These are phyloP conservation scores for Drosophila erecta DNA, from an alignment of 1,140 invertebrate species.

Conservation along the genomic window DNA sequence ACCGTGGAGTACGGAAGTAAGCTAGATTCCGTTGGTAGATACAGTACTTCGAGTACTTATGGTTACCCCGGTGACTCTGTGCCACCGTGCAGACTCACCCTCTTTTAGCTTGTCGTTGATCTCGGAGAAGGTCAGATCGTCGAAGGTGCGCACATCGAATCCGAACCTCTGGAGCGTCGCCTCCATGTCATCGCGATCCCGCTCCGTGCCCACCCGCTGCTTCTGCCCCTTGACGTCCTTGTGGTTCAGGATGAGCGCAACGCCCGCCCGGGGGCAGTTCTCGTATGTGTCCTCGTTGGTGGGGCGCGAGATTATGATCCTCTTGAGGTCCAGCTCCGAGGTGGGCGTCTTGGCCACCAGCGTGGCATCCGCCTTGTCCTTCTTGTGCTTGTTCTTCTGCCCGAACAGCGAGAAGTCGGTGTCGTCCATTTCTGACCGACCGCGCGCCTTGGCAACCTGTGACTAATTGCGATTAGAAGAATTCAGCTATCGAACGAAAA, in stretches of 20 bases:
- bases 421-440: conserved; percentile 61
- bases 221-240: conserved; percentile 86
- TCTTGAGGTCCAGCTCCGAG: conserved; percentile 59
- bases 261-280: conserved; percentile 87
- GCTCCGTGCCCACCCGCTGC: conserved; percentile 84
- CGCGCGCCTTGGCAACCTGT: conserved; percentile 21
- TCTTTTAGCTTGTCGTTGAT: conserved; percentile 85
- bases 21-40: no score
- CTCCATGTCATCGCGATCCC: conserved; percentile 84
- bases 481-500: conserved; percentile 15
- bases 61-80: no score
- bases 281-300: conserved; percentile 86
- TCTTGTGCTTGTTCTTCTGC: conserved; percentile 70
- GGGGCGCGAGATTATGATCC: conserved; percentile 63
- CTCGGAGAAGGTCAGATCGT: conserved; percentile 86
- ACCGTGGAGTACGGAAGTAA: no score
- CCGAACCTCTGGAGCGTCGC: conserved; percentile 84
- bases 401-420: conserved; percentile 72
- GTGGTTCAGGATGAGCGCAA: conserved; percentile 92
- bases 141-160: conserved; percentile 87
- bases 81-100: no score
- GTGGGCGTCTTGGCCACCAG: conserved; percentile 58
- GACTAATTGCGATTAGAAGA: conserved; percentile 52
- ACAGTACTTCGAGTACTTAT: no score
- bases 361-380: conserved; percentile 81